Conservation (phyloP, 2,113 vertebrate species). For the Pteruthius melanotis region DNA sequence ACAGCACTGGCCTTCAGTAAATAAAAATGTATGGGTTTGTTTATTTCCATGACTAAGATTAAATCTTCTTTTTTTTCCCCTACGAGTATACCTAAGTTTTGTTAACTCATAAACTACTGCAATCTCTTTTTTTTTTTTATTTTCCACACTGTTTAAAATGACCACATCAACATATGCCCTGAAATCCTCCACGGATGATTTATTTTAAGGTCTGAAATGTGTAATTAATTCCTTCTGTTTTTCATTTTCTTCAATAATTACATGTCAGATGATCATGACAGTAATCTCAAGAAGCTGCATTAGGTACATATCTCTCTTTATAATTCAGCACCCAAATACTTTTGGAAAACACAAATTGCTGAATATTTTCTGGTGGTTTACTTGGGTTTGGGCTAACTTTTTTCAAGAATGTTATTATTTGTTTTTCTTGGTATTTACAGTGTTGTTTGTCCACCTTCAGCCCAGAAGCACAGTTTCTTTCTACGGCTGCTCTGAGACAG, state of each 20-base stretch:
- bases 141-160: background rate
- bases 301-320: background rate
- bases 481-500: background rate
- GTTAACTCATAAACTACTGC: background rate
- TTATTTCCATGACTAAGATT: conserved; percentile 12
- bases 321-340: background rate
- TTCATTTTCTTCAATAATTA: background rate
- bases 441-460: background rate
- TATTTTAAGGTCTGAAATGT: background rate
- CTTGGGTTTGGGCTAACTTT: background rate
- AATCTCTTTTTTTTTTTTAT: background rate
- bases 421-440: background rate
- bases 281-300: background rate
- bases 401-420: background rate
- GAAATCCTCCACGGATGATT: background rate
- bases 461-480: conserved; percentile 2
- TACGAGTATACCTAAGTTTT: background rate
- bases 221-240: background rate
- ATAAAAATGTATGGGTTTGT: conserved; percentile 14
- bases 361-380: background rate
- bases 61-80: background rate
- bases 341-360: background rate
- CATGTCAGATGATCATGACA: rapidly evolving
- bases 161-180: background rate
- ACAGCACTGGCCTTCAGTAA: background rate